Conservation (phyloP, 1,140 invertebrate species). For the Zelostemma sp. region DNA sequence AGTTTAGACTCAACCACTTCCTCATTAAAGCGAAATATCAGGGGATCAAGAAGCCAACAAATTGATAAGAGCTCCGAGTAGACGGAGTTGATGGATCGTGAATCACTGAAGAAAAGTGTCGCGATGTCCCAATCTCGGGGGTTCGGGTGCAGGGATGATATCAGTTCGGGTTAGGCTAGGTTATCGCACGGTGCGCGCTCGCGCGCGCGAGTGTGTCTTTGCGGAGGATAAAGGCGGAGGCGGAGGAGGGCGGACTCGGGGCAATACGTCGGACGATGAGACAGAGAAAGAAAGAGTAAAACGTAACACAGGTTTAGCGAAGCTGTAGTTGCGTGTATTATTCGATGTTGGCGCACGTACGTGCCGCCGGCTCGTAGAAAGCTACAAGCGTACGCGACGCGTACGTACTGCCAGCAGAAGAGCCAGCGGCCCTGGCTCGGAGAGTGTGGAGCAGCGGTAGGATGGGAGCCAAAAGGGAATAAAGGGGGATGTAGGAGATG, state of each 20-base stretch:
- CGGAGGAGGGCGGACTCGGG: constrained; percentile 31
- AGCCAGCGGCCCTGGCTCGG: constrained; percentile 47
- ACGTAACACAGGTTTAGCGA: constrained; percentile 11
- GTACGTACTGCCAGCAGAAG: constrained; percentile 36
- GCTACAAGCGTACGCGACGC: constrained; percentile 27
- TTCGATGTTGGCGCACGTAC: constrained; percentile 18
- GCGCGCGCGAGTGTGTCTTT: constrained; percentile 21
- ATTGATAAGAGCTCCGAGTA: too few relatives aligned
- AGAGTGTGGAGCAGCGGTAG: constrained; percentile 39
- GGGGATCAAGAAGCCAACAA: too few relatives aligned
- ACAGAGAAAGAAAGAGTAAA: constrained; percentile 1
- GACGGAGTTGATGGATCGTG: too few relatives aligned
- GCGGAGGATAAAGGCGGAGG: constrained; percentile 15
- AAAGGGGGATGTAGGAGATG: constrained; percentile 63
- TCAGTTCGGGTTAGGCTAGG: constrained; percentile 40
- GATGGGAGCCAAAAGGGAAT: constrained; percentile 62
- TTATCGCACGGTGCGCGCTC: constrained; percentile 30
- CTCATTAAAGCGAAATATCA: too few relatives aligned
- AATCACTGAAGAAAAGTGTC: too few relatives aligned
- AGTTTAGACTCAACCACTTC: too few relatives aligned
- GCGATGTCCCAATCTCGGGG: too few relatives aligned
- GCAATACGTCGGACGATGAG: constrained; percentile 30
- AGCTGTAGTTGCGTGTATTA: constrained; percentile 4
- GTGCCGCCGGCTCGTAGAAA: constrained; percentile 19
- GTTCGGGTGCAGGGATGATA: too few relatives aligned